Conservation (phyloP, 2,888 invertebrate species). For the Synergus laeviventris region DNA sequence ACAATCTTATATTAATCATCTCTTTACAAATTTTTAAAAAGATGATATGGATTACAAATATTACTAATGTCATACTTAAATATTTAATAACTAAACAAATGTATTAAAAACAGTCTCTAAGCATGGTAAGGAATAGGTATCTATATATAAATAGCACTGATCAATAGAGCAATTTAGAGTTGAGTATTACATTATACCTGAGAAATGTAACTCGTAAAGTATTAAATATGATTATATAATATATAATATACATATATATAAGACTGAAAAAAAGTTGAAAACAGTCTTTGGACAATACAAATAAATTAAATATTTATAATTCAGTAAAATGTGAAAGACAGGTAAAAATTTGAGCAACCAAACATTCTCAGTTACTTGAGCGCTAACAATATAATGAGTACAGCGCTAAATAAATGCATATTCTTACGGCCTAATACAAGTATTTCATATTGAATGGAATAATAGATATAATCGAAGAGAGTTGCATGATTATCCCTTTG, state of each 20-base stretch:
- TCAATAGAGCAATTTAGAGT: background rate
- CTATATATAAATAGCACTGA: background rate
- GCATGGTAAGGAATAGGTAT: background rate
- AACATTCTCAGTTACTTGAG: too few relatives aligned
- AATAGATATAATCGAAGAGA: background rate
- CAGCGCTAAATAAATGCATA: background rate
- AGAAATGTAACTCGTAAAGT: too few relatives aligned
- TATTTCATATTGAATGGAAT: background rate
- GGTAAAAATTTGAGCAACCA: background rate
- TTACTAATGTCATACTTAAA: background rate
- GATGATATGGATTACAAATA: background rate
- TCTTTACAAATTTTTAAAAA: background rate
- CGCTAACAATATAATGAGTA: background rate
- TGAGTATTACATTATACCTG: background rate
- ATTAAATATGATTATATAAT: background rate
- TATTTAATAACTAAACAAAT: conserved; percentile 2
- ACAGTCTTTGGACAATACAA: background rate
- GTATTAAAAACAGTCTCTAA: conserved; percentile 23
- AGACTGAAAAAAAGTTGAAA: background rate
- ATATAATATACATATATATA: background rate
- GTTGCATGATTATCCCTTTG: background rate
- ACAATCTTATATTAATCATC: background rate
- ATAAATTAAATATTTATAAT: background rate
- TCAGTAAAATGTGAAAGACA: background rate
- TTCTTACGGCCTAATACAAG: background rate